Percentiles rank a stretch among this genome's conserved stretches.
phyloP scores from a whole-genome alignment of 2,113 vertebrate species.

The Eleginops maclovinus region DNA sequence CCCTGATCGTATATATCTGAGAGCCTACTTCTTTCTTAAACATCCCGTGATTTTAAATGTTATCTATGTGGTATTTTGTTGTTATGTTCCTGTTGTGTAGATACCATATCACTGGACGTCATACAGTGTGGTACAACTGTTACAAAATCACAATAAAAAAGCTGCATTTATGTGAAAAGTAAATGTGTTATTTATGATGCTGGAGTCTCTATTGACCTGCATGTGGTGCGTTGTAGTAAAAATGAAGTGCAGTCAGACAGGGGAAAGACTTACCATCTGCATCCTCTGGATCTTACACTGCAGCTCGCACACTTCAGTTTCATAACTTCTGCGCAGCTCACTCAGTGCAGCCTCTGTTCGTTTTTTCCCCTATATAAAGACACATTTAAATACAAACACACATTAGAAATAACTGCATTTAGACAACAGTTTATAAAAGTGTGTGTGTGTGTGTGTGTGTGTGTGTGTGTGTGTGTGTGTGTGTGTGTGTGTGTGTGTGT shows the following conservation, averaged over 20 bases:
- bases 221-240: not conserved
- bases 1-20: too few species aligned
- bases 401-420: not conserved
- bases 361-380: slow-evolving; percentile 85
- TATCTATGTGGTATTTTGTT: too few species aligned
- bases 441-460: not conserved
- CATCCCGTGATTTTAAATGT: too few species aligned
- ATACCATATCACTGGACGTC: too few species aligned
- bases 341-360: slow-evolving; percentile 87
- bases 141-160: not conserved
- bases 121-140: too few species aligned
- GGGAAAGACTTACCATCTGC: slow-evolving; percentile 84
- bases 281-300: slow-evolving; percentile 94
- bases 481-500: not conserved
- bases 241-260: not conserved
- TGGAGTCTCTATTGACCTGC: not conserved
- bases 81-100: too few species aligned
- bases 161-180: not conserved
- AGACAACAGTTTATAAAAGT: not conserved
- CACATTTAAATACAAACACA: not conserved
- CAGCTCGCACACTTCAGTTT: slow-evolving; percentile 92
- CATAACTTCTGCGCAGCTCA: slow-evolving; percentile 88
- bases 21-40: too few species aligned
- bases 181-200: not conserved
- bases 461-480: not conserved